A percentile compares a stretch with the other conserved stretches of the same genome.
phyloP scores from a whole-genome alignment of 2,113 vertebrate genomes.

The Vicugna pacos region DNA sequence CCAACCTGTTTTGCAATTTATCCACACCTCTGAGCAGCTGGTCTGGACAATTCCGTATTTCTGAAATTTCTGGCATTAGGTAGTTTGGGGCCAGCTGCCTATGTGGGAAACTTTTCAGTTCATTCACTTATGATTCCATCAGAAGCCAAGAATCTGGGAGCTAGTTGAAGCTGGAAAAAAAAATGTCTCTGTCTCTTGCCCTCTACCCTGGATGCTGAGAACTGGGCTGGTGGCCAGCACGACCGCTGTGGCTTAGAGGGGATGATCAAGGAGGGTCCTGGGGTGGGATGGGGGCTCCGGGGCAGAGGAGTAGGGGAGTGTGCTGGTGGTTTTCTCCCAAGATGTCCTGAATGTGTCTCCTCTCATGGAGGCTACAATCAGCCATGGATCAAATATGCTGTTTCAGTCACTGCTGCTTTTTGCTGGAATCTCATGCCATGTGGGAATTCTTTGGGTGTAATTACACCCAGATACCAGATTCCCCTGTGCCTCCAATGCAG shows the following conservation, averaged over 20 bases:
- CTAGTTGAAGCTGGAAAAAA: accelerated
- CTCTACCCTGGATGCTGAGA: not conserved
- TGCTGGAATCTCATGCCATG: accelerated
- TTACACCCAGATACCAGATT: accelerated
- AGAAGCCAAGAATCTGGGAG: not conserved
- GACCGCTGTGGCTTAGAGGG: accelerated
- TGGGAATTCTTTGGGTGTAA: too few relatives aligned
- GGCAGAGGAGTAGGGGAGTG: not conserved
- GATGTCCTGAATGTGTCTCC: not conserved
- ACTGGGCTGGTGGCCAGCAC: too few relatives aligned
- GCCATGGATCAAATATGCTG: accelerated
- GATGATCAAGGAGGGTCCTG: too few relatives aligned
- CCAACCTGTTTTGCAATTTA: not conserved
- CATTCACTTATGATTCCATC: not conserved
- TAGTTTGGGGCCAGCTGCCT: not conserved
- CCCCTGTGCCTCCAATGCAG: not conserved
- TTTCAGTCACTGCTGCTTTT: not conserved
- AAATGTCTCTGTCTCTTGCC: not conserved
- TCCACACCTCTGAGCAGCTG: not conserved
- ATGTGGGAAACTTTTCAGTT: not conserved
- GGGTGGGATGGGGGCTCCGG: accelerated
- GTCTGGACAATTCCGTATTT: not conserved
- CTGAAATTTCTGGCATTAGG: not conserved
- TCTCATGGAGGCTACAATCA: too few relatives aligned
- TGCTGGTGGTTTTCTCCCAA: not conserved